These are phyloP conservation scores for Shinisaurus crocodilurus DNA, from an alignment of 2,113 vertebrate species.

Conservation along the genomic window DNA sequence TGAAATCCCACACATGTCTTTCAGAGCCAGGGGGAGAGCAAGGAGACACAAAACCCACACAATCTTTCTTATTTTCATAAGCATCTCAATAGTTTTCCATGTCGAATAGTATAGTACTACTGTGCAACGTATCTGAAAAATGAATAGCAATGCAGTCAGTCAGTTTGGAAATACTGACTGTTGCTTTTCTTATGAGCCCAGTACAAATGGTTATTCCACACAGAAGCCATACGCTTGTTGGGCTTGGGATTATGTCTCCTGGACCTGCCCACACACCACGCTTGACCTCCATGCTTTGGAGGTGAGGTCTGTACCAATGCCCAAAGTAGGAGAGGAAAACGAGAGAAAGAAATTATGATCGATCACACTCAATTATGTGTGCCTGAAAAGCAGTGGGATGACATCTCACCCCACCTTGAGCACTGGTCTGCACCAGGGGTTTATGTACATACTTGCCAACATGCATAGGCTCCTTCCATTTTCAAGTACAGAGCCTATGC, in stretches of 20 bases:
- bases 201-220: not conserved
- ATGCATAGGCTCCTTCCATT: not conserved
- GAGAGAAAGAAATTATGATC: not conserved
- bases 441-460: not conserved
- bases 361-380: not conserved
- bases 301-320: not conserved
- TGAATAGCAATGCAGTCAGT: not conserved
- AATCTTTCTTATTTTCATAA: not conserved
- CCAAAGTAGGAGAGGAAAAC: not conserved
- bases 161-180: not conserved
- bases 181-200: not conserved
- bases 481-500: not conserved
- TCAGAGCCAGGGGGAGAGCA: rapidly evolving
- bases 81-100: not conserved
- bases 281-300: not conserved
- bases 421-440: not conserved
- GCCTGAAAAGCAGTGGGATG: not conserved
- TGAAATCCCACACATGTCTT: not conserved
- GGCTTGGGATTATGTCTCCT: not conserved
- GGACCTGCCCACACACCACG: not conserved
- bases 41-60: not conserved
- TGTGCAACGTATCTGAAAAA: not conserved
- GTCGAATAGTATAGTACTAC: not conserved
- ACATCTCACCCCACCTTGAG: not conserved
- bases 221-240: not conserved